phyloP scores from a whole-genome alignment of 2,797 vertebrate species.

The Trachurus trachurus region DNA sequence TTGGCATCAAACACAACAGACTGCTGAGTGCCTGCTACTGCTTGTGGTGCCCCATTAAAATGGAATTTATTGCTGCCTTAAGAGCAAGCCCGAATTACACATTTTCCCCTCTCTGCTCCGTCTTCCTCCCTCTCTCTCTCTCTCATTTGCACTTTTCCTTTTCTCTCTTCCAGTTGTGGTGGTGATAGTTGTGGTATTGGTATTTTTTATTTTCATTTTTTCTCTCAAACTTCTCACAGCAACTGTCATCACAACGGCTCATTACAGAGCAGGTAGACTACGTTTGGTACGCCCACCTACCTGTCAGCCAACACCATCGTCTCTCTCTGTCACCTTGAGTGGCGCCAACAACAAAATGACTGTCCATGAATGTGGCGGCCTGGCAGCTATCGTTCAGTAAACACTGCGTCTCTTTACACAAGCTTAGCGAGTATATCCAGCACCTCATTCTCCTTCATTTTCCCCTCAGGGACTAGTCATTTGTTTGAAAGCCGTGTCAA shows the following conservation, averaged over 20 bases:
- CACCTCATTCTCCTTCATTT: constrained; percentile 12
- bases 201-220: neutral
- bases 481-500: constrained; percentile 16
- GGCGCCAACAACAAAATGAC: constrained; percentile 33
- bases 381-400: constrained; percentile 17
- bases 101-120: constrained; percentile 48
- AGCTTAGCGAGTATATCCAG: constrained; percentile 12
- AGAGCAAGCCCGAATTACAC: constrained; percentile 76
- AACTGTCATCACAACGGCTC: constrained; percentile 69
- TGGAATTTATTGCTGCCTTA: constrained; percentile 82
- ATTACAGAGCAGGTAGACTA: constrained; percentile 72
- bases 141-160: constrained; percentile 59
- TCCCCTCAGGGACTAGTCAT: constrained; percentile 6
- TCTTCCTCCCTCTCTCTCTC: constrained; percentile 27
- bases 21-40: constrained; percentile 82
- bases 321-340: constrained; percentile 53
- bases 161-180: constrained; percentile 30
- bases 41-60: constrained; percentile 84
- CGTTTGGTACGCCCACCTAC: constrained; percentile 54
- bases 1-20: constrained; percentile 87
- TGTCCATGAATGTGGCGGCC: constrained; percentile 20
- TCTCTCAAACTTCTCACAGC: constrained; percentile 33
- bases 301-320: constrained; percentile 49
- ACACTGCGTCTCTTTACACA: neutral
- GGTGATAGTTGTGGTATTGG: constrained; percentile 37